Evolutionary conservation across 2,113 vertebrate genomes (phyloP), one percentile per base, ranked within the genome.

Genomic region (Gobiocypris rarus): DNA sequence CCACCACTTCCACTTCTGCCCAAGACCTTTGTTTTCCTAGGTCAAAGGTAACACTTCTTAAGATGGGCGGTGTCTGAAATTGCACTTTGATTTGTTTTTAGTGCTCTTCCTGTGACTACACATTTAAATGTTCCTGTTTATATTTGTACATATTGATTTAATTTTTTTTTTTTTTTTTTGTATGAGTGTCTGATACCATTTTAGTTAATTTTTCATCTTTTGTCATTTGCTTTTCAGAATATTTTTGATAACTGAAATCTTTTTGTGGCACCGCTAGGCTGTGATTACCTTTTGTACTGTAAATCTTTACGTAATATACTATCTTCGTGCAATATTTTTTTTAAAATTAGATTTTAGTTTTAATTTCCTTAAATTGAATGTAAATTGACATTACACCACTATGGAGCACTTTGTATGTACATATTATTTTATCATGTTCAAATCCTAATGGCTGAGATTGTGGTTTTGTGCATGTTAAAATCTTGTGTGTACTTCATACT

Each of bases 41-140:
- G 83, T 82, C 50, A 82, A 63, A 77, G 83, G 79, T 74, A 87
- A 67, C 83, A 73, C 56, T 87, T 84, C 43, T 26, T 2, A 26
- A 24, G 15, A 34, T 70, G 61, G 50, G n/a, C 34, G 1, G 24
- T 4, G 17, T 34, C 24, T 31, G 9, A 34, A 67, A 34, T 31
- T 34, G 34, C 56, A 24, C 74, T 38, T 67, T 34, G 15, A 65
- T 34, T 67, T 86, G 74, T 93, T 92, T 88, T 63, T 87, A 92
- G 94, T 93, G 89, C 95, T 94, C 94, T 93, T 93, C 95, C 95
- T 95, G 95, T 95, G 95, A 96, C 93, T 94, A 96, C 95, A 95
- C 91, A 81, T 93, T 90, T 94, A 90, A 91, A 93, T 93, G 93
- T 94, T 95, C 92, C 89, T 90, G 81, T 93, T 92, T 84, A 41